Percentiles rank a stretch among this genome's conserved stretches.
Evolutionary conservation across 2,797 vertebrate genomes (phyloP).

Genomic region (Rhinichthys osculus): DNA sequence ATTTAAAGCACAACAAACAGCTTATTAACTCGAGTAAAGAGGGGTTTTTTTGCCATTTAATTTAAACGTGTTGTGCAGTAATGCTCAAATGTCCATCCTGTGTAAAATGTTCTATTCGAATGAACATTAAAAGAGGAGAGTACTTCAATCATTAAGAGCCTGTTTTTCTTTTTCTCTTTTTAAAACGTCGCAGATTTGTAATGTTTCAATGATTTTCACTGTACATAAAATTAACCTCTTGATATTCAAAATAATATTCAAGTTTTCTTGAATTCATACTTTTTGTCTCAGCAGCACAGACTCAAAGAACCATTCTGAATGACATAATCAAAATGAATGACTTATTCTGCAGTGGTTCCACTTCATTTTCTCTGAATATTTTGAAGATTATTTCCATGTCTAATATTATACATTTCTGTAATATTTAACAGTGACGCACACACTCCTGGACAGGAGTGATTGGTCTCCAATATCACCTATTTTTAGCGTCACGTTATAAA

Average conservation of each 20-base stretch:
- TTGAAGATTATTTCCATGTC: not conserved
- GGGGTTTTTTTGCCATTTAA: not conserved
- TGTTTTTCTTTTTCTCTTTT: not conserved
- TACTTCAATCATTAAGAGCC: not conserved
- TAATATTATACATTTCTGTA: not conserved
- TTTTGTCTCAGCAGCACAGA: not conserved
- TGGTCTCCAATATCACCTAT: constrained; percentile 7
- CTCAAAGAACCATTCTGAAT: not conserved
- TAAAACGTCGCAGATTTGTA: not conserved
- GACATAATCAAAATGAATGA: not conserved
- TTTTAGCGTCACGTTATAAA: not conserved
- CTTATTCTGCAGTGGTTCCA: not conserved
- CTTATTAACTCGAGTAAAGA: no score
- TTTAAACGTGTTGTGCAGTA: not conserved
- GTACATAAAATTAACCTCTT: no score
- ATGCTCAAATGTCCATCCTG: not conserved
- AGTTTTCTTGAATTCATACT: not conserved
- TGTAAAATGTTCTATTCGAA: not conserved
- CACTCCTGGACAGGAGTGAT: not conserved
- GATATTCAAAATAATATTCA: not conserved
- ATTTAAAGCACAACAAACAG: no score
- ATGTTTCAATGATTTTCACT: not conserved
- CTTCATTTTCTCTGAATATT: not conserved
- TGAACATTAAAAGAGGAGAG: not conserved
- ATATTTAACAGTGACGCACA: constrained; percentile 10